These are phyloP conservation scores for Apostichopus californicus DNA, from an alignment of 35 echinoderm and acorn worm species.

Conservation along the genomic window DNA sequence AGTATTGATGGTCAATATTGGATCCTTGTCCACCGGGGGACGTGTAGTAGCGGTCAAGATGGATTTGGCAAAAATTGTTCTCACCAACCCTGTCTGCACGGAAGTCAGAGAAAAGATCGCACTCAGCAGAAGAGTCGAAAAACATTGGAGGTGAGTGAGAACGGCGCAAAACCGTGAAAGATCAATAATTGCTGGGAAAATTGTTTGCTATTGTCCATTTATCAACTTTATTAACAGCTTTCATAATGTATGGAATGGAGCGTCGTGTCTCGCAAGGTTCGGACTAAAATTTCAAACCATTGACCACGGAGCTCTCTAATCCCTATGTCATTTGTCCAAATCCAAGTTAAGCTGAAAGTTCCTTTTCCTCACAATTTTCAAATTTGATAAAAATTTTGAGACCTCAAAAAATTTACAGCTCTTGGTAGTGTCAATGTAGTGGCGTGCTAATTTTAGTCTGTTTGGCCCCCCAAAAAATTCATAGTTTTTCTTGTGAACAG, in stretches of 20 bases:
- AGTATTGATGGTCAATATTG: conserved; percentile 98
- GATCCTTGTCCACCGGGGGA: conserved; percentile 93
- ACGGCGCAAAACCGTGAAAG: too few species aligned
- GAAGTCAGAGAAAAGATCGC: conserved; percentile 98
- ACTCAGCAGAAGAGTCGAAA: conserved; percentile 93
- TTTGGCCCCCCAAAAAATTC: too few species aligned
- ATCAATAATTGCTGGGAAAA: background rate
- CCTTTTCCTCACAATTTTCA: too few species aligned
- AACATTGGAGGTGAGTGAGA: conserved; percentile 91
- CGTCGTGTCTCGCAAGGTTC: too few species aligned
- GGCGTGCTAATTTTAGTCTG: too few species aligned
- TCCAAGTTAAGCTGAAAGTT: too few species aligned
- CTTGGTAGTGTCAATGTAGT: background rate
- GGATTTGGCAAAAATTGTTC: conserved; percentile 98
- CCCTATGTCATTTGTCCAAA: too few species aligned
- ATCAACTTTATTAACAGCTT: background rate
- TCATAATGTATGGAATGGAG: background rate
- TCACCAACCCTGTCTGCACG: conserved; percentile 98
- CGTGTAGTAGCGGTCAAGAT: conserved; percentile 93
- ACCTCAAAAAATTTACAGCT: background rate
- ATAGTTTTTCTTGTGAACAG: too few species aligned
- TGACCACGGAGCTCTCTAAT: too few species aligned
- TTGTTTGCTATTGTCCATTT: background rate
- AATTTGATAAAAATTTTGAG: too few species aligned
- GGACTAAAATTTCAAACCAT: too few species aligned